Evolutionary conservation across 2,888 invertebrate genomes (phyloP), one percentile per base, ranked within the genome.

Genomic region (Nomada fabriciana): DNA sequence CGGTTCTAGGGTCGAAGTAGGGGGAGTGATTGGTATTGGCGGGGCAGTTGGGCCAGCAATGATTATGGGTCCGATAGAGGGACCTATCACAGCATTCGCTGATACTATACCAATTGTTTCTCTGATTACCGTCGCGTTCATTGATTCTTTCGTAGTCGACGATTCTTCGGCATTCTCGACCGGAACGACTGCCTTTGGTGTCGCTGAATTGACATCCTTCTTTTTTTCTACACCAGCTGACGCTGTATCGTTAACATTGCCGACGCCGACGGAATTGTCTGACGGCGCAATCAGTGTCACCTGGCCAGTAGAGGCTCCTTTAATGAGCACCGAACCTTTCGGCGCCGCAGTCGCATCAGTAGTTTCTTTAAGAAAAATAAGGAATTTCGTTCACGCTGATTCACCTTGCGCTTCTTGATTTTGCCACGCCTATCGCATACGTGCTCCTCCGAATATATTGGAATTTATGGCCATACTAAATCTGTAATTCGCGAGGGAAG

Each of bases 261-360:
- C 36, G 64, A 47, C 50, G 5, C 61, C 36, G 23, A 42, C 53
- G 18, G 60, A 18, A 68, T 68, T 60, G 52, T 68, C 82, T 20
- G 71, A 67, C 20, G 83, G 67, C 10, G 74, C 82, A 25, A 82
- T 25, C 57, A 83, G 60, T n/a, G 77, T 83, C 11, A 82, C 83
- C 18, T 82, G 71, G 11, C 82, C 82, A 15, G 70, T 23, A n/a
- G 82, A 67, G 1, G 84, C 74, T 43, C 82, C 87, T 52, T 87
- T 87, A 57, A 91, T 60, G 57, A 75, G 57, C 63, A 82, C 71
- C 20, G 71, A 20, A 61, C 65, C 80, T 5, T 60, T 64, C 2
- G 23, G 10, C 3, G 2, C 57, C 13, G n/a, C 57, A 4, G 68
- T 2, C 7, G 10, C 25, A 10, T 20, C 53, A 10, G 20, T n/a